Evolutionary conservation across 2,888 invertebrate species (phyloP), one percentile per base, ranked within the genome.

Genomic region (Polydrusus cervinus): DNA sequence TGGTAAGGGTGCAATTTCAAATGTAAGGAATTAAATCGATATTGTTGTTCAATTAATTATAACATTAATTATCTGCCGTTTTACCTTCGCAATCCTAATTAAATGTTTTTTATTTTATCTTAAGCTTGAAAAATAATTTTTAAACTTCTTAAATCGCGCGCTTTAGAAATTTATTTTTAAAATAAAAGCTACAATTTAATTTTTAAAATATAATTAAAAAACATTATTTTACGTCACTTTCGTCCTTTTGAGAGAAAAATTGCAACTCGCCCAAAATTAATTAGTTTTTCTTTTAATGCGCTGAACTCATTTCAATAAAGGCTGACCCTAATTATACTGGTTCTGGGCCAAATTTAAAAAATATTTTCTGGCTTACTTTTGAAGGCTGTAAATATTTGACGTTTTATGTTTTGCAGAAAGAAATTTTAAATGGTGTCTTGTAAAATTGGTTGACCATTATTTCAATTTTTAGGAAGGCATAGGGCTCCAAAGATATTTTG

Each of bases 251-350:
- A 47, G 1, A 47, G 8, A 10, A 47, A 16, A 47, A 13, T 47
- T 47, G 47, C 47, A 47, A 9, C 47, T 47, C 47, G 1, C 47
- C 16, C 47, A 16, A 47, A 47, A 47, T 16, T 47, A 47, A 47
- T 47, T 47, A 47, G 1, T 47, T 47, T 47, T 47, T 47, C 14
- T 47, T 47, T 16, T 16, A 47, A 47, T 16, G 16, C 16, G 14
- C 47, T 16, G 16, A 47, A n/a, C 16, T 47, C 38, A 38, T 11
- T 38, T 66, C 38, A 53, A 66, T 51, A 66, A 66, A 53, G 18
- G 47, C 47, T 66, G 40, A 38, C 53, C 66, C 38, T 66, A 66
- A 66, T 66, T 66, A 49, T 40, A 16, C 38, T 8, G 16, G n/a
- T 53, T 20, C 7, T 53, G 8, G 30, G 30, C 30, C 9, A 47